Evolutionary conservation across 2,888 invertebrate genomes (phyloP), one percentile per base, ranked within the genome.

Genomic region (Eristalis intricaria): DNA sequence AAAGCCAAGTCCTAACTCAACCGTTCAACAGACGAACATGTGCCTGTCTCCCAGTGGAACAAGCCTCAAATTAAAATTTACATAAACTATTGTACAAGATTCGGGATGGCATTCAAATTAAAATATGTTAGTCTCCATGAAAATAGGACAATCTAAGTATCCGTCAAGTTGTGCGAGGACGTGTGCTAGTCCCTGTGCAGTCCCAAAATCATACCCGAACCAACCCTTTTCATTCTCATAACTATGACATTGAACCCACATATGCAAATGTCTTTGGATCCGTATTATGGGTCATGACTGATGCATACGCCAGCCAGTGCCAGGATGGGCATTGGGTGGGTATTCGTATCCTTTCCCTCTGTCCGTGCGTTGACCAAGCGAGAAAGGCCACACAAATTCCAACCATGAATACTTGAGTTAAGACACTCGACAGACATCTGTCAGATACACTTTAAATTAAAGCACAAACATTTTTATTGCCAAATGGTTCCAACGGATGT

Each of bases 401-500:
- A 38, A 7, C 63, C 61, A 82, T 77, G 81, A 77, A 73, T 82
- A 82, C 82, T 74, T 74, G 61, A 86, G 82, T 75, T 70, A 56
- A 71, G 71, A 69, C 64, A 70, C 78, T 83, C 75, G 77, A 68
- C 78, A 65, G 83, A 86, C 86, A 86, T 86, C 86, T 86, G 86
- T 86, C 86, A 83, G 83, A 86, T 83, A 83, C 83, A 86, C 75
- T 83, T 83, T 71, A 82, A 86, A 82, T 86, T 83, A 78, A 82
- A 86, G 83, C 58, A 79, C 71, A 75, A 83, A 86, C 86, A 86
- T 83, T 86, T 81, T 83, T 86, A 86, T 86, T 75, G 70, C 75
- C 60, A 40, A 26, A 77, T 74, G 60, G 60, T 7, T 19, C 19
- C 50, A 19, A 8, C 13, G 60, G 10, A 23, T n/a, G n/a, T 7